These are phyloP conservation scores for Chesias legatella DNA, from an alignment of 2,888 invertebrate species.

Conservation along the genomic window DNA sequence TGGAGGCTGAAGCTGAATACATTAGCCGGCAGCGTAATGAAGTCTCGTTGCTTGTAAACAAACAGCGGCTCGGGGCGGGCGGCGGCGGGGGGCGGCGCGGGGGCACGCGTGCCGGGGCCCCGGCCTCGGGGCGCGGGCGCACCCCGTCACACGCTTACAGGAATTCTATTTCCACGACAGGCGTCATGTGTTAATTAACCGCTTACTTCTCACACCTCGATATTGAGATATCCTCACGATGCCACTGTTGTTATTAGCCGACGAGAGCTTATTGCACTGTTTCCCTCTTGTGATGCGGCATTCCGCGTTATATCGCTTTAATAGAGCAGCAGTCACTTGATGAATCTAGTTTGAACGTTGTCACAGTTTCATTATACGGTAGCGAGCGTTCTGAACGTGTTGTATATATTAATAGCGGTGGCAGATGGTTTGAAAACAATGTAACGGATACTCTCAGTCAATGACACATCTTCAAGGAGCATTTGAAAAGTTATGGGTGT, in stretches of 20 bases:
- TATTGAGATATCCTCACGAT: constrained; percentile 77
- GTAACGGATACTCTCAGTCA: constrained; percentile 34
- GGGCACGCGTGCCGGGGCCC: constrained; percentile 51
- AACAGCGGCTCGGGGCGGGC: constrained; percentile 54
- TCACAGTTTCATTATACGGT: constrained; percentile 20
- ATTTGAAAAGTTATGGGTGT: constrained; percentile 53
- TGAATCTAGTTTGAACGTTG: constrained; percentile 21
- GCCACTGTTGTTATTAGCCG: constrained; percentile 75
- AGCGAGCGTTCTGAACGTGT: constrained; percentile 14
- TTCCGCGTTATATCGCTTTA: constrained; percentile 26
- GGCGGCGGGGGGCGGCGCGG: constrained; percentile 34
- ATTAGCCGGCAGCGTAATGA: constrained; percentile 80
- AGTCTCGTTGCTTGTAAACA: constrained; percentile 80
- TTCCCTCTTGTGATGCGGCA: constrained; percentile 36
- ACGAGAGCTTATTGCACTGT: constrained; percentile 72
- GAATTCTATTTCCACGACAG: constrained; percentile 79
- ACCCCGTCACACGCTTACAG: constrained; percentile 63
- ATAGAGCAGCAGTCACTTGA: constrained; percentile 22
- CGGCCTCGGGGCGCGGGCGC: constrained; percentile 70
- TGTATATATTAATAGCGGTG: constrained; percentile 28
- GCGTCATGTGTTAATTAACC: constrained; percentile 79
- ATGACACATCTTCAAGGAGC: constrained; percentile 50
- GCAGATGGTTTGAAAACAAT: constrained; percentile 30
- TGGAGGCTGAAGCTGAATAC: constrained; percentile 81
- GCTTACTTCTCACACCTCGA: constrained; percentile 76